Percentiles rank a stretch among this genome's conserved stretches.
These are phyloP conservation scores for Epinephelus cyanopodus DNA, from an alignment of 2,113 vertebrate genomes.

Conservation along the genomic window DNA sequence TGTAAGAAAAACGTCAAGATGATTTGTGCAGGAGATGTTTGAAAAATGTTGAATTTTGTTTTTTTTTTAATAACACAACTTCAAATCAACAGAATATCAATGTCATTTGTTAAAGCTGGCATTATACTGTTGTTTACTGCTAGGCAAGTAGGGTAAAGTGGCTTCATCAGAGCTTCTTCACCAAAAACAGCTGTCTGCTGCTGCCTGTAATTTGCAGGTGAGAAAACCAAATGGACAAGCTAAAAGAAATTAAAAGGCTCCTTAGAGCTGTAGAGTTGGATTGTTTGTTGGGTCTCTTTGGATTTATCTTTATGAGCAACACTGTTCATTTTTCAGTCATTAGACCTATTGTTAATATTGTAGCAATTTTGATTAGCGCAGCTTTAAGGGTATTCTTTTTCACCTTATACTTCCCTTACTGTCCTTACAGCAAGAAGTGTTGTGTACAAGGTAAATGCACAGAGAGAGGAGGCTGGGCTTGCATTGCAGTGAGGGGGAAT, in stretches of 20 bases:
- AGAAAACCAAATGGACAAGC: too few relatives aligned
- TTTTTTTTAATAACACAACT: too few relatives aligned
- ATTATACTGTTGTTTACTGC: too few relatives aligned
- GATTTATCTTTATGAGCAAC: neutral
- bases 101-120: too few relatives aligned
- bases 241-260: neutral
- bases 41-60: too few relatives aligned
- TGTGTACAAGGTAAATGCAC: neutral
- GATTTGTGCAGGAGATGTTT: too few relatives aligned
- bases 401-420: neutral
- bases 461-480: neutral
- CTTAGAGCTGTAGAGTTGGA: neutral
- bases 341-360: neutral
- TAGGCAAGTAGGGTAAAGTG: too few relatives aligned
- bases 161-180: neutral
- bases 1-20: too few relatives aligned
- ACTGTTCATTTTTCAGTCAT: neutral
- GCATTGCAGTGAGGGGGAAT: conserved; percentile 14
- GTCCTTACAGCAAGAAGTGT: neutral
- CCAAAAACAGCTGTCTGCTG: neutral
- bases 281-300: neutral
- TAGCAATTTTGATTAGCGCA: neutral
- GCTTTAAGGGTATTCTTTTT: neutral
- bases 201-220: too few relatives aligned
- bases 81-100: too few relatives aligned